phyloP scores from a whole-genome alignment of 2,888 invertebrate species.

The Nezara viridula region DNA sequence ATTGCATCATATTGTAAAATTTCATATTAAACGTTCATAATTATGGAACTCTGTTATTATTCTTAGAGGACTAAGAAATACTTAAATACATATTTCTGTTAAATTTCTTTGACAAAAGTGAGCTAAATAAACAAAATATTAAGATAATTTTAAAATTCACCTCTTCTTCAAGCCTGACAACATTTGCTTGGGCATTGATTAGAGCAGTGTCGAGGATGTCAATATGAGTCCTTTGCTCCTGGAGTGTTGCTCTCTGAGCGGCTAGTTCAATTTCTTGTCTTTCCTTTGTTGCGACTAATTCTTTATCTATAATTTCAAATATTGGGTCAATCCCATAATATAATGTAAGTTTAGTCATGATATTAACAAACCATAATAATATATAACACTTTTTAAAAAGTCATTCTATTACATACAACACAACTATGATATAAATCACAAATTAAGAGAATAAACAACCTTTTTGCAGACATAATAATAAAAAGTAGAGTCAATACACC shows the following conservation, averaged over 20 bases:
- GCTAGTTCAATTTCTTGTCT: conserved; percentile 92
- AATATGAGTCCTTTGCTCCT: conserved; percentile 93
- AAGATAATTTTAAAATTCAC: not conserved
- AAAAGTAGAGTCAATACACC: too few relatives aligned
- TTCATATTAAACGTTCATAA: too few relatives aligned
- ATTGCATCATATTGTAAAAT: too few relatives aligned
- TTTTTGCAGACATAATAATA: not conserved
- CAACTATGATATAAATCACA: too few relatives aligned
- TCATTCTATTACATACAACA: too few relatives aligned
- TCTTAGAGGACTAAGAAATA: too few relatives aligned
- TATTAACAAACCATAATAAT: not conserved
- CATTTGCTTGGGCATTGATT: conserved; percentile 90
- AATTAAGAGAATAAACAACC: not conserved
- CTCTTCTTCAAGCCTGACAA: conserved; percentile 71
- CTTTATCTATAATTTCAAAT: conserved; percentile 79
- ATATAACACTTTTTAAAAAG: not conserved
- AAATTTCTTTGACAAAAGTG: not conserved
- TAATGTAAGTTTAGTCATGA: not conserved
- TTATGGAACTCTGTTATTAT: too few relatives aligned
- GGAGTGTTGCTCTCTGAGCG: conserved; percentile 88
- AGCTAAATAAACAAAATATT: not conserved
- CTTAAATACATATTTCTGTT: too few relatives aligned
- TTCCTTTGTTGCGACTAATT: conserved; percentile 89
- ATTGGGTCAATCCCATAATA: not conserved
- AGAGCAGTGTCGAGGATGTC: conserved; percentile 92